These are phyloP conservation scores for Eurypyga helias DNA, from an alignment of 2,113 vertebrate genomes.

Conservation along the genomic window DNA sequence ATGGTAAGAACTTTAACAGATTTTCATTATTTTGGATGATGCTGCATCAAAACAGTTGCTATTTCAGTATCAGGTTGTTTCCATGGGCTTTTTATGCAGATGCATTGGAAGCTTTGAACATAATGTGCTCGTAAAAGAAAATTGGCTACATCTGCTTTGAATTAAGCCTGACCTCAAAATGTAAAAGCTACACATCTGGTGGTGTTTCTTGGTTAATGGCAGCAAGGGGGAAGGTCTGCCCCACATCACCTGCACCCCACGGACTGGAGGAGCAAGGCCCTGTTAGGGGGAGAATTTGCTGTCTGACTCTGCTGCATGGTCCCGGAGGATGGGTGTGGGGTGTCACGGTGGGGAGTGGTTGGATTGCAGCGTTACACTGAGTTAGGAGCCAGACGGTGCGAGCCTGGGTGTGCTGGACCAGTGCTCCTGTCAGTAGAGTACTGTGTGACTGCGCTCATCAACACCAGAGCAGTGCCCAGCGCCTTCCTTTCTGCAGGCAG, in stretches of 20 bases:
- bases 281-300: rapidly evolving
- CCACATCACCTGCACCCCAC: neutral
- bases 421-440: neutral
- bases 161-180: constrained; percentile 9
- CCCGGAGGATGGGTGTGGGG: neutral
- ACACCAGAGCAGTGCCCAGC: neutral
- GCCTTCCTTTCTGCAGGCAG: neutral
- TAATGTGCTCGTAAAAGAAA: constrained; percentile 15
- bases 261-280: neutral
- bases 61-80: constrained; percentile 50
- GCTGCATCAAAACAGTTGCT: constrained; percentile 24
- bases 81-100: constrained; percentile 8
- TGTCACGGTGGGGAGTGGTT: neutral
- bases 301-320: rapidly evolving
- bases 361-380: neutral
- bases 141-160: constrained; percentile 43
- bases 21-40: constrained; percentile 18
- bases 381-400: neutral
- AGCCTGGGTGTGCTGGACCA: neutral
- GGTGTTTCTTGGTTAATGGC: neutral
- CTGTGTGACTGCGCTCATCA: neutral
- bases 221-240: neutral
- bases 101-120: constrained; percentile 2
- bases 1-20: neutral
- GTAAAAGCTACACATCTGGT: neutral